Base-by-base conservation (phyloP, 2,888 invertebrate genomes). In the Ommatoiulus sabulosus region DNA sequence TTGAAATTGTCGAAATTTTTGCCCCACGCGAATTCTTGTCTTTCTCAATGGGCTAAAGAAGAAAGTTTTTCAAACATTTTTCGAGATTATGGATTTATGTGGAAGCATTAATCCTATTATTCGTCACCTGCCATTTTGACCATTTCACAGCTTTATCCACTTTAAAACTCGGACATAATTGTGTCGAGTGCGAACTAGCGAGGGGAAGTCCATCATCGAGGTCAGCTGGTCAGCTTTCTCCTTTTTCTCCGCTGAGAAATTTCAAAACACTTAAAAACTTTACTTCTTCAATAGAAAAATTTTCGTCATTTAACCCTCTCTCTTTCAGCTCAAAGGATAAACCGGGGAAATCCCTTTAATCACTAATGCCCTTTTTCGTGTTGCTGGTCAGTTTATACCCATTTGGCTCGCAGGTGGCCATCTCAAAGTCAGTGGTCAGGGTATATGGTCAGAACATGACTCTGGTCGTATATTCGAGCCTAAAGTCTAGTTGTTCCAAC, bases 221-320 rank as follows among this genome's bases (percentile, higher is more conserved):
- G 63, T 63, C 63, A 52, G 7, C 12, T 4, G 52, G n/a, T 52
- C 52, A 8, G n/a, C 20, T 63, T 63, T 63, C 17, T n/a, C 63
- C 63, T 63, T 63, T 63, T n/a, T 63, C n/a, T 3, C 3, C 63
- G 3, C 63, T 6, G 1, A 52, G 52, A 52, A 52, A n/a, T 10
- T 63, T n/a, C 63, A 63, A 63, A 63, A 63, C 63, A 63, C 63
- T 63, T 63, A n/a, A 63, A 63, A 63, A 63, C 63, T n/a, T 52
- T 5, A 52, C 10, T 52, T 8, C 15, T 10, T 63, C 4, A 20
- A 20, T 10, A 7, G 4, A 3, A 63, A 63, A 63, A 20, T 63
- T 63, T 17, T 63, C 63, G 20, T 7, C n/a, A 63, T 63, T 63
- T n/a, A 63, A 63, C 63, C 63, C 63, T n/a, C 46, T 46, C 46